Percentiles rank a stretch among this genome's conserved stretches.
phyloP scores from a whole-genome alignment of 2,113 vertebrate species.

The Petrocephalus zakoni region DNA sequence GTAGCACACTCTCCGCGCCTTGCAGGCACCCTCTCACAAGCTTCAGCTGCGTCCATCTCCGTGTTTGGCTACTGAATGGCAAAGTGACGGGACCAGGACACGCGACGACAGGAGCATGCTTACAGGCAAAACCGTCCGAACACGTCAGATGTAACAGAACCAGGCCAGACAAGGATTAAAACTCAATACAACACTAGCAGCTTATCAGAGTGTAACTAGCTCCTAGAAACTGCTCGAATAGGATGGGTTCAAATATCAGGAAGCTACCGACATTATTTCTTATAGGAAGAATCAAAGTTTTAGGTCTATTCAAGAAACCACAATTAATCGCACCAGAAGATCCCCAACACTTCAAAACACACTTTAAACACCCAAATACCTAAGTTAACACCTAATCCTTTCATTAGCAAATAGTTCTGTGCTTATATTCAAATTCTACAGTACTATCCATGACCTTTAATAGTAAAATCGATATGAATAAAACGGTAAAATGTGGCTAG shows the following conservation, averaged over 20 bases:
- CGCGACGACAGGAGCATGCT: constrained; percentile 41
- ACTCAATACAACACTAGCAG: neutral
- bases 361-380: neutral
- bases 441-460: neutral
- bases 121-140: neutral
- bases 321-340: neutral
- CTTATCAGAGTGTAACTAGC: neutral
- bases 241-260: neutral
- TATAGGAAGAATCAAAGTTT: neutral
- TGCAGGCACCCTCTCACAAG: neutral
- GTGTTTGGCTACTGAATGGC: constrained; percentile 64
- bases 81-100: constrained; percentile 47
- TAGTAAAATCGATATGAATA: neutral
- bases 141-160: neutral
- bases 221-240: neutral
- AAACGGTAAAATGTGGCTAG: neutral
- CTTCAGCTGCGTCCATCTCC: constrained; percentile 51
- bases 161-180: constrained; percentile 9
- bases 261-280: neutral
- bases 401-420: neutral
- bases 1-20: neutral
- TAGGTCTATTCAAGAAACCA: neutral
- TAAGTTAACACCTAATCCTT: neutral
- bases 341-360: neutral
- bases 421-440: neutral